A percentile compares a stretch with the other conserved stretches of the same genome.
Evolutionary conservation across 2,888 invertebrate genomes (phyloP).

Genomic region (Phengaris alcon): DNA sequence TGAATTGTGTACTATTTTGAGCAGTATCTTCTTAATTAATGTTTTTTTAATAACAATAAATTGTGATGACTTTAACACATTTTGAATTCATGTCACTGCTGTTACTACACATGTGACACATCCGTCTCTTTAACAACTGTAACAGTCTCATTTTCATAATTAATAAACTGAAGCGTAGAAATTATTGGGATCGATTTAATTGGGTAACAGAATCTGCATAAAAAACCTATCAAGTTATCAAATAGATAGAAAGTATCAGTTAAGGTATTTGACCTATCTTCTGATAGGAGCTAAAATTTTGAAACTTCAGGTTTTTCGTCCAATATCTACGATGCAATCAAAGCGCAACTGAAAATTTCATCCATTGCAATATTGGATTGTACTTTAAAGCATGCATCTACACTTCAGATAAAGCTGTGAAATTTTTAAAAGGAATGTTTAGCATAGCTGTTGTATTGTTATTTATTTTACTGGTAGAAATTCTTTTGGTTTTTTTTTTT

Average conservation of each 20-base stretch:
- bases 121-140: background rate
- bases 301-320: background rate
- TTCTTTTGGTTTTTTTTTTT: background rate
- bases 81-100: background rate
- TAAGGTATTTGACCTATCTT: too few relatives aligned
- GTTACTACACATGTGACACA: background rate
- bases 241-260: too few relatives aligned
- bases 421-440: background rate
- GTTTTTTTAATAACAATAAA: background rate
- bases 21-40: background rate
- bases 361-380: conserved; percentile 19
- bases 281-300: background rate
- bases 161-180: background rate
- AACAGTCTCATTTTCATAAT: background rate
- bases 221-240: too few relatives aligned
- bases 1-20: background rate
- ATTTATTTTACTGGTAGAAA: background rate
- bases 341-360: conserved; percentile 19
- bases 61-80: background rate
- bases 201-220: too few relatives aligned
- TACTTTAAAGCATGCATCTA: conserved; percentile 18
- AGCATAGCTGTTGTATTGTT: background rate
- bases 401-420: background rate
- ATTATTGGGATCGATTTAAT: too few relatives aligned
- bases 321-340: conserved; percentile 17